Evolutionary conservation across 64 coral and sea anemone species (phyloP).

Genomic region (Montipora capricornis): DNA sequence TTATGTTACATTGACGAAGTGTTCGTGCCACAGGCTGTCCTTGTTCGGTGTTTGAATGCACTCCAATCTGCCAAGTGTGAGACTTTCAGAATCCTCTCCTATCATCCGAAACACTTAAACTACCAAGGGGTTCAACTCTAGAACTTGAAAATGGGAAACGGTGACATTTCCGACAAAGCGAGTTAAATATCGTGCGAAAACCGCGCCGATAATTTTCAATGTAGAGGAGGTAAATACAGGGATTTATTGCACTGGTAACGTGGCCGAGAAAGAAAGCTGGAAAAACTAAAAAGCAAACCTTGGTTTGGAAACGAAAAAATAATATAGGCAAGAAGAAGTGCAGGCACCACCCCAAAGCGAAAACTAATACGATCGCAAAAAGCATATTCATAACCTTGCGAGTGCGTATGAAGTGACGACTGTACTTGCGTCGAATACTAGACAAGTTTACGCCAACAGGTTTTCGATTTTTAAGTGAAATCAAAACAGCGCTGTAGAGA

Average conservation of each 20-base stretch:
- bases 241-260: slow-evolving; percentile 51
- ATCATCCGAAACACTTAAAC: not conserved
- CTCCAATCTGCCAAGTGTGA: not conserved
- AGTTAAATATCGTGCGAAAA: not conserved
- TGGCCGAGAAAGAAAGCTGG: slow-evolving; percentile 39
- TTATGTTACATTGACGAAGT: no score
- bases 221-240: slow-evolving; percentile 21
- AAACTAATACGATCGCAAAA: slow-evolving; percentile 45
- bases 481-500: slow-evolving; percentile 30
- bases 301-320: not conserved
- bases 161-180: not conserved
- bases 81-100: not conserved
- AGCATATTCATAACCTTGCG: slow-evolving; percentile 51
- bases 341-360: slow-evolving; percentile 44
- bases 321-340: slow-evolving; percentile 55
- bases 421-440: not conserved
- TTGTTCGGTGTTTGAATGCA: not conserved
- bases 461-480: slow-evolving; percentile 55
- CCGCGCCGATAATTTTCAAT: slow-evolving; percentile 58
- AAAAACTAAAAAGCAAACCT: slow-evolving; percentile 34
- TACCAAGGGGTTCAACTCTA: not conserved
- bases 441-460: not conserved
- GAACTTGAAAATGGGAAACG: not conserved
- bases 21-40: no score
- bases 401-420: slow-evolving; percentile 20